Base-by-base conservation (phyloP, 2,797 vertebrate species). In the Neosilurus mollespiculum region DNA sequence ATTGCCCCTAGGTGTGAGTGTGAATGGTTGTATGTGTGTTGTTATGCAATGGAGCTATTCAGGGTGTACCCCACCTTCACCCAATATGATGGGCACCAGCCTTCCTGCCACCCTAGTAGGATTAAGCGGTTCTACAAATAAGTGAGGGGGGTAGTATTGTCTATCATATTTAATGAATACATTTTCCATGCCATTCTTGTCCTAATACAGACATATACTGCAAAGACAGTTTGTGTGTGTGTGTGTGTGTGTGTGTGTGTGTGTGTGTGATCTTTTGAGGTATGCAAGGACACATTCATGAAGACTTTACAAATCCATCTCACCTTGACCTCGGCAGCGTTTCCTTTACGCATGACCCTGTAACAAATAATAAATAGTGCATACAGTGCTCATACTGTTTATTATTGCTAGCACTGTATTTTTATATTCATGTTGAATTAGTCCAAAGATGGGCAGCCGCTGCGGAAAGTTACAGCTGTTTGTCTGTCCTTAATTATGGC, bases 401-500 rank as follows among this genome's bases (percentile, higher is more conserved):
- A 43, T 43, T 43, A 43, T 43, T 8, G 43, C 43, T 43, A 67
- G 12, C 69, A 71, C n/a, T 24, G 66, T 20, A 53, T 72, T 58
- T 61, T 72, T 56, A 78, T 78, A 16, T 75, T 9, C 79, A 61
- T 49, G 80, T 26, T 88, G 77, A 79, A 54, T 83, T 89, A 80
- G 86, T 62, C 87, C 83, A 18, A 81, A 84, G 89, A 79, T 87
- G 80, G 84, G 82, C 92, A 94, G 93, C 93, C 93, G 92, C 89
- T 87, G 75, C 84, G 84, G 88, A 89, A 84, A 70, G 78, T 87
- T 84, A 83, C 88, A 88, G 88, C 88, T 83, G 82, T 86, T 72
- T 75, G 88, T 87, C 81, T 82, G 87, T 86, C 83, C 82, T 86
- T 91, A 91, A 94, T 94, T 90, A 92, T 90, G 89, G 81, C 86